Conservation (phyloP, 2,888 invertebrate species). For the Cryptocephalus primarius region DNA sequence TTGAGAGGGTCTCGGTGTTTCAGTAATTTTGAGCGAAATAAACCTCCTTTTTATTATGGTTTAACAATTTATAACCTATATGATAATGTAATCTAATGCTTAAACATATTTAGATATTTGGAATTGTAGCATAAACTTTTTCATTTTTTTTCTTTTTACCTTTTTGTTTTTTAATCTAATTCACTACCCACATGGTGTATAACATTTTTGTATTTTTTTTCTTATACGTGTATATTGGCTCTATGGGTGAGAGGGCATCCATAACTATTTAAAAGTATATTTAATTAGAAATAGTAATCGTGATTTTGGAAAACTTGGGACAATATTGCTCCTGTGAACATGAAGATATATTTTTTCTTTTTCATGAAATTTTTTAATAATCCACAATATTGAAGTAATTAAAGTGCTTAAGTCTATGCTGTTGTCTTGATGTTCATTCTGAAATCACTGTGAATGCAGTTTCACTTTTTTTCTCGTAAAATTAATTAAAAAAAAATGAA, state of each 20-base stretch:
- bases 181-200: constrained; percentile 21
- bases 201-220: constrained; percentile 27
- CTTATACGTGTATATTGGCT: constrained; percentile 33
- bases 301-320: constrained; percentile 31
- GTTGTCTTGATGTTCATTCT: constrained; percentile 30
- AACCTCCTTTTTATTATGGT: constrained; percentile 11
- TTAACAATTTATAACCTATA: constrained; percentile 16
- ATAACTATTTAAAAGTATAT: constrained; percentile 16
- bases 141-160: constrained; percentile 17
- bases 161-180: constrained; percentile 15
- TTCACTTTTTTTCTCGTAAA: constrained; percentile 26
- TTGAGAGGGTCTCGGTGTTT: constrained; percentile 12
- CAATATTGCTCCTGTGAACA: constrained; percentile 21
- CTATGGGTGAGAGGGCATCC: constrained; percentile 35
- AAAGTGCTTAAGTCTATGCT: constrained; percentile 11
- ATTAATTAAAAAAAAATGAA: constrained; percentile 6
- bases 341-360: constrained; percentile 2
- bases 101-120: constrained; percentile 28
- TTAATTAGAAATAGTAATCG: constrained; percentile 26
- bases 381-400: neutral
- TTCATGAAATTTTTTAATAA: constrained; percentile 1
- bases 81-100: constrained; percentile 25
- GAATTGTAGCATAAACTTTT: constrained; percentile 20
- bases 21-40: neutral
- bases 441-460: constrained; percentile 26